Percentiles rank a stretch among this genome's conserved stretches.
Evolutionary conservation across 2,797 vertebrate genomes (phyloP).

Genomic region (Rhynchotus rufescens): DNA sequence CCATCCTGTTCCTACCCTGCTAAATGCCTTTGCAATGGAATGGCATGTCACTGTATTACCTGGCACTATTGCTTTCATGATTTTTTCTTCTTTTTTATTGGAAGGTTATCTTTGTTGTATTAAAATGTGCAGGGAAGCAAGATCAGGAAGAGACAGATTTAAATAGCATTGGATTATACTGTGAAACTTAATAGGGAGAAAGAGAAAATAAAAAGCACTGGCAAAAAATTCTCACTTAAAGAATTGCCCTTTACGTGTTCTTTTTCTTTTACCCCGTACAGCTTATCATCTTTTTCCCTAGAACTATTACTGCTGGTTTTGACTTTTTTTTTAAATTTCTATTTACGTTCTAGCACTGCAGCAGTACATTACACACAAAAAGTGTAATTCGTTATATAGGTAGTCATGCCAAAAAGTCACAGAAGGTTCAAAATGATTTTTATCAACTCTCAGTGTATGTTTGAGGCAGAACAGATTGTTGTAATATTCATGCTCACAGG

Average conservation of each 20-base stretch:
- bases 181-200: neutral
- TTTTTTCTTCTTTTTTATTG: neutral
- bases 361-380: constrained; percentile 38
- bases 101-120: neutral
- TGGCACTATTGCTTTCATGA: neutral
- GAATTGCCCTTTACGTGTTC: neutral
- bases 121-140: neutral
- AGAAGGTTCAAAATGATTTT: constrained; percentile 75
- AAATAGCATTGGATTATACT: neutral
- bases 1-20: no score
- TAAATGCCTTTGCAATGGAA: constrained; percentile 15
- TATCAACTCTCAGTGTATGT: constrained; percentile 57
- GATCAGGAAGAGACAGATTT: neutral
- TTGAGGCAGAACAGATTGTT: constrained; percentile 72
- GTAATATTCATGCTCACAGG: constrained; percentile 43
- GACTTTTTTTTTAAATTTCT: neutral
- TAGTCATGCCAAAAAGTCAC: constrained; percentile 65
- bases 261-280: neutral
- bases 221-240: neutral
- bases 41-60: neutral
- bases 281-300: neutral
- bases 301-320: neutral
- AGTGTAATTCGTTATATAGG: constrained; percentile 50
- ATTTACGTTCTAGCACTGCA: constrained; percentile 39
- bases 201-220: neutral